Evolutionary conservation across 2,888 invertebrate genomes (phyloP).

Genomic region (Callyntrura guangdongensis): DNA sequence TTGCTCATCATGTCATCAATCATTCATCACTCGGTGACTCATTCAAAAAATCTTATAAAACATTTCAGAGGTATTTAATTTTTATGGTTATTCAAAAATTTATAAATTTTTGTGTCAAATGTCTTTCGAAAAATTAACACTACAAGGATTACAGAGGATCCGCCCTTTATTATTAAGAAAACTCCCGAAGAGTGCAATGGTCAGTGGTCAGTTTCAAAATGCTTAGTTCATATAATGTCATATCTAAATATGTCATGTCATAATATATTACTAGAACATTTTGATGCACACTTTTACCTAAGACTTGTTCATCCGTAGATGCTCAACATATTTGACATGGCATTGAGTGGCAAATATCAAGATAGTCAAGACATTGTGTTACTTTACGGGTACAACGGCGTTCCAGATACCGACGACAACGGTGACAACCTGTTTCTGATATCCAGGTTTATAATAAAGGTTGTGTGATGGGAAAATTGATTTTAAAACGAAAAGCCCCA

Average conservation of each 20-base stretch:
- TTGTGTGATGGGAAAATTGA: neutral
- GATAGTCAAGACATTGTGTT: slow-evolving; percentile 3
- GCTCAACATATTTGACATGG: slow-evolving; percentile 55
- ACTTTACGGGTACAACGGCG: slow-evolving; percentile 55
- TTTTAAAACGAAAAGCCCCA: too few species aligned
- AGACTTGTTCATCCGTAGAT: slow-evolving; percentile 28
- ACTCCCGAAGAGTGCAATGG: slow-evolving; percentile 58
- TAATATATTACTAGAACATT: neutral
- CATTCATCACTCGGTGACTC: too few species aligned
- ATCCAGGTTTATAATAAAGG: neutral
- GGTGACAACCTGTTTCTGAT: neutral
- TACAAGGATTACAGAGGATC: slow-evolving; percentile 11
- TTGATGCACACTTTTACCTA: neutral
- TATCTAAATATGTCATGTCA: too few species aligned
- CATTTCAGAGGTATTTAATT: too few species aligned
- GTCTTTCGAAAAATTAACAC: neutral
- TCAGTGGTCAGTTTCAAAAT: slow-evolving; percentile 3
- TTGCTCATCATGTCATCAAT: too few species aligned
- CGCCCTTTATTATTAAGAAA: slow-evolving; percentile 27
- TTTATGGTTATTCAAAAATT: too few species aligned
- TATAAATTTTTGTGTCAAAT: neutral
- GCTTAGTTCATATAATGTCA: too few species aligned
- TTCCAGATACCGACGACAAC: too few species aligned
- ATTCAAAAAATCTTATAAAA: too few species aligned
- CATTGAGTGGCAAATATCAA: slow-evolving; percentile 22